phyloP scores from a whole-genome alignment of 2,797 vertebrate species.

The Holocentrus rufus region DNA sequence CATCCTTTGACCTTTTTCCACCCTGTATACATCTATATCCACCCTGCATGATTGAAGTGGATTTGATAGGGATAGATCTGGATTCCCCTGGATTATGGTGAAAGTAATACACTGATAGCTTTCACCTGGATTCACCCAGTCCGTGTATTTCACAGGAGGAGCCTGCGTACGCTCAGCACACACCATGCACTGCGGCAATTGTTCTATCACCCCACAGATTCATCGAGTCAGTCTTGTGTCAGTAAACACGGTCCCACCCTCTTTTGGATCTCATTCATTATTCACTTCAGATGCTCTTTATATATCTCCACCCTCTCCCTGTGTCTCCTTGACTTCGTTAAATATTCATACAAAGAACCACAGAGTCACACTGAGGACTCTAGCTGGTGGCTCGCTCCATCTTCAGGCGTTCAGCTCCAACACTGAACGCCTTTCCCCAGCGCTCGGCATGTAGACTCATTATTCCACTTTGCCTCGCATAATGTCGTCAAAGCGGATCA shows the following conservation, averaged over 20 bases:
- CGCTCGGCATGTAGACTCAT: too few relatives aligned
- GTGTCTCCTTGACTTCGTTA: conserved; percentile 45
- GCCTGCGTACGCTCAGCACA: too few relatives aligned
- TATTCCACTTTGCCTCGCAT: too few relatives aligned
- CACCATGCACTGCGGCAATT: conserved; percentile 9
- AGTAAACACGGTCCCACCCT: conserved; percentile 45
- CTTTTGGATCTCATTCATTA: conserved; percentile 66
- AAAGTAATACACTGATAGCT: conserved; percentile 24
- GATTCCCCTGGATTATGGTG: conserved; percentile 18
- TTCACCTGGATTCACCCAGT: not conserved
- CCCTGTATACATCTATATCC: conserved; percentile 6
- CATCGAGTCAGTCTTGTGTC: conserved; percentile 37
- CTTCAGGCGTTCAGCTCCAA: too few relatives aligned
- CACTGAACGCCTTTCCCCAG: not conserved
- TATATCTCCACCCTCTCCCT: conserved; percentile 56
- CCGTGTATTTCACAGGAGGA: too few relatives aligned
- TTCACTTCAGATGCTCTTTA: conserved; percentile 68
- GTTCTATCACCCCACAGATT: conserved; percentile 19
- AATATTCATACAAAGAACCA: conserved; percentile 69
- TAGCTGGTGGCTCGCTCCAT: not conserved
- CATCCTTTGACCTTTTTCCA: not conserved
- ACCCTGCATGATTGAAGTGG: not conserved
- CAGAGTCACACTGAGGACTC: conserved; percentile 44
- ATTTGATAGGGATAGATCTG: conserved; percentile 19
- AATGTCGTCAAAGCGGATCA: too few relatives aligned